A percentile compares a stretch with the other conserved stretches of the same genome.
Evolutionary conservation across 2,113 vertebrate genomes (phyloP).

Genomic region (Pyrgilauda ruficollis): DNA sequence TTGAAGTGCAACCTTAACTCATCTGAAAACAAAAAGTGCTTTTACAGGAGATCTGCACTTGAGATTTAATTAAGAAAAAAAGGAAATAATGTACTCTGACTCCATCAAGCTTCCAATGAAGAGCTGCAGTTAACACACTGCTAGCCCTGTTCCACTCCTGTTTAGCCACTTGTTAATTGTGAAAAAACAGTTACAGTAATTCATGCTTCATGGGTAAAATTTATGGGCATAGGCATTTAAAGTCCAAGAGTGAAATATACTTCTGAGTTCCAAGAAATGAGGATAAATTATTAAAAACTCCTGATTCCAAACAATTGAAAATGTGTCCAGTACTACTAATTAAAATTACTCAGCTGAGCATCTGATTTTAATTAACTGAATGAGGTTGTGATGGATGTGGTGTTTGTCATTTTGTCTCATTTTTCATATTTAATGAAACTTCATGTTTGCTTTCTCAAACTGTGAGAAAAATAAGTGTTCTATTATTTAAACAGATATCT

Average conservation of each 20-base stretch:
- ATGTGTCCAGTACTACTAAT: slow-evolving; percentile 24
- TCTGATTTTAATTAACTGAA: slow-evolving; percentile 53
- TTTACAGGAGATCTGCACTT: slow-evolving; percentile 7
- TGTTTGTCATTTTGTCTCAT: slow-evolving; percentile 32
- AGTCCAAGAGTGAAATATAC: slow-evolving; percentile 17
- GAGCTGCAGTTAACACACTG: not conserved
- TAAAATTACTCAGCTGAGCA: slow-evolving; percentile 27
- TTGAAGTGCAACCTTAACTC: slow-evolving; percentile 16
- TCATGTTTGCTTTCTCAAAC: not conserved
- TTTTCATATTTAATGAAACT: slow-evolving; percentile 6
- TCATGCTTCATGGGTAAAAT: not conserved
- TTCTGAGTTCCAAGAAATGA: slow-evolving; percentile 31
- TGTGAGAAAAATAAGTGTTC: not conserved
- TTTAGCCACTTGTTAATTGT: not conserved
- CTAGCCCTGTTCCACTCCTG: not conserved
- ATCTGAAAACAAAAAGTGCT: not conserved
- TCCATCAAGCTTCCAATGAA: not conserved
- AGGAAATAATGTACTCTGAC: not conserved
- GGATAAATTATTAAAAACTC: slow-evolving; percentile 43
- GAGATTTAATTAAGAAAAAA: not conserved
- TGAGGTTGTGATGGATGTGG: not conserved
- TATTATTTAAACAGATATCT: not conserved
- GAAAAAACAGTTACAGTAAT: not conserved
- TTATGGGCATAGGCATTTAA: not conserved
- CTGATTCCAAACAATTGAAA: slow-evolving; percentile 24